A percentile compares a stretch with the other conserved stretches of the same genome.
These are phyloP conservation scores for Leistus spinibarbis DNA, from an alignment of 2,888 invertebrate species.

Conservation along the genomic window DNA sequence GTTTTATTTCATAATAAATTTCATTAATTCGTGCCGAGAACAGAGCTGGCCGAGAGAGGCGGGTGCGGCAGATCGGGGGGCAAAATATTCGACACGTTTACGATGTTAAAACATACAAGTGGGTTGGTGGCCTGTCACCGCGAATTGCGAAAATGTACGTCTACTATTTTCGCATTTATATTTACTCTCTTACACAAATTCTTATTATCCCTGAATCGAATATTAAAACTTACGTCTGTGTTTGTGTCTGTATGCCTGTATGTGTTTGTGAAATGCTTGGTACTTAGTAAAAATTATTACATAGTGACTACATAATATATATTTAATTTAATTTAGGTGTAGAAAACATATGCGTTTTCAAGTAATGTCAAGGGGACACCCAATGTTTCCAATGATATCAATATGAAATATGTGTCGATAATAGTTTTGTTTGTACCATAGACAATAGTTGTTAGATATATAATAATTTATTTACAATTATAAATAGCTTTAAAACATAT, in stretches of 20 bases:
- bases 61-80: conserved; percentile 30
- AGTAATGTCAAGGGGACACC: too few relatives aligned
- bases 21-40: conserved; percentile 41
- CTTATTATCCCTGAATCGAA: neutral
- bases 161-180: neutral
- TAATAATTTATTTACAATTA: too few relatives aligned
- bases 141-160: conserved; percentile 7
- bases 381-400: too few relatives aligned
- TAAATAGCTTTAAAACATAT: too few relatives aligned
- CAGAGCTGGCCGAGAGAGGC: conserved; percentile 1
- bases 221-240: neutral
- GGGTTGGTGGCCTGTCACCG: conserved; percentile 29
- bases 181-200: neutral
- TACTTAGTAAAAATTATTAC: too few relatives aligned
- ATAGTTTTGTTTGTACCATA: too few relatives aligned
- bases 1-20: conserved; percentile 53
- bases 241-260: neutral
- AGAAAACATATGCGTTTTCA: too few relatives aligned
- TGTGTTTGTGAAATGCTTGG: neutral
- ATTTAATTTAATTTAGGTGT: too few relatives aligned
- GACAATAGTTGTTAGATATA: too few relatives aligned
- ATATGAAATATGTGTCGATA: too few relatives aligned
- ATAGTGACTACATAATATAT: too few relatives aligned
- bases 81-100: conserved; percentile 50
- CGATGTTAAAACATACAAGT: conserved; percentile 50